phyloP scores from a whole-genome alignment of 1,140 invertebrate genomes.

The Panonychus citri region DNA sequence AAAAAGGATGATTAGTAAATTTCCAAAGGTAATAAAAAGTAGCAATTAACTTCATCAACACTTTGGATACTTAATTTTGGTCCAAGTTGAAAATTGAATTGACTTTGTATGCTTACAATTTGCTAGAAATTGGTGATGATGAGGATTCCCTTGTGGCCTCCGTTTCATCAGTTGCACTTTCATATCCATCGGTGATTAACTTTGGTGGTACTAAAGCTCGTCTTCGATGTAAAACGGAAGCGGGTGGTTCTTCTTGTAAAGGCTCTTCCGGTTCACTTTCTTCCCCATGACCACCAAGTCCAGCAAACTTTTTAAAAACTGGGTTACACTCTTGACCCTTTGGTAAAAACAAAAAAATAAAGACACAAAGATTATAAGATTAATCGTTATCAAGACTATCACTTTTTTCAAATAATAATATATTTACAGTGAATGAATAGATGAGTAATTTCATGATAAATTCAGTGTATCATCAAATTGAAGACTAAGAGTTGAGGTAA shows the following conservation, averaged over 20 bases:
- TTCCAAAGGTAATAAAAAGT: too few species aligned
- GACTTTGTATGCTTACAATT: neutral
- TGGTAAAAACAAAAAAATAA: neutral
- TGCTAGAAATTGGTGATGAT: neutral
- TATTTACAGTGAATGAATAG: too few species aligned
- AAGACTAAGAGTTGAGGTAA: too few species aligned
- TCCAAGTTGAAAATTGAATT: neutral
- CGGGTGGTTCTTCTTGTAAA: slow-evolving; percentile 20
- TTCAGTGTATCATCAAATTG: too few species aligned
- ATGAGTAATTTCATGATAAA: too few species aligned
- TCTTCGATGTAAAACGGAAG: slow-evolving; percentile 24
- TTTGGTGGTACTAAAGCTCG: slow-evolving; percentile 28
- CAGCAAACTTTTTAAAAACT: slow-evolving; percentile 17
- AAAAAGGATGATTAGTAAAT: too few species aligned
- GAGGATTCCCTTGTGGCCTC: neutral
- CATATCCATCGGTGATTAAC: slow-evolving; percentile 17
- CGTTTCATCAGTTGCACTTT: slow-evolving; percentile 13
- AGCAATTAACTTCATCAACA: too few species aligned
- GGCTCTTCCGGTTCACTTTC: slow-evolving; percentile 13
- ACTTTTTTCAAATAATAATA: too few species aligned
- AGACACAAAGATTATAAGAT: neutral
- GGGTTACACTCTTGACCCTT: slow-evolving; percentile 12
- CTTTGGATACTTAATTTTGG: too few species aligned
- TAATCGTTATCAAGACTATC: too few species aligned
- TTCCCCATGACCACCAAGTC: slow-evolving; percentile 10